phyloP scores from a whole-genome alignment of 2,113 vertebrate species.

The Paracanthobrama guichenoti region DNA sequence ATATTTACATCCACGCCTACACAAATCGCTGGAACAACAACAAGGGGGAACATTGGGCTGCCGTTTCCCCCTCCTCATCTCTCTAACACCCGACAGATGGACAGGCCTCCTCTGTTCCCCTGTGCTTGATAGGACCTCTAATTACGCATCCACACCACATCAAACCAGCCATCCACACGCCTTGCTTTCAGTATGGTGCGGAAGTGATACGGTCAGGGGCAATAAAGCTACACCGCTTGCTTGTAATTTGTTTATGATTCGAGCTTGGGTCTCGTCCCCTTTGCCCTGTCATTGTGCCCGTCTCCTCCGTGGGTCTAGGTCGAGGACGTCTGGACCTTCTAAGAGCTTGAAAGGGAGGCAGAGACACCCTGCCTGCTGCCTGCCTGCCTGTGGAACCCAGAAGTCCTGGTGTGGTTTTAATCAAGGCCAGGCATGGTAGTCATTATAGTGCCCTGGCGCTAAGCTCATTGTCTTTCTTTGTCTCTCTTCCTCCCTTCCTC shows the following conservation, averaged over 20 bases:
- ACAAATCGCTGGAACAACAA: constrained; percentile 58
- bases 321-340: constrained; percentile 26
- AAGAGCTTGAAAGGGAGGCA: constrained; percentile 56
- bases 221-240: constrained; percentile 65
- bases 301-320: constrained; percentile 21
- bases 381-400: constrained; percentile 73
- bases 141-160: constrained; percentile 78
- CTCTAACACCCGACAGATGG: constrained; percentile 75
- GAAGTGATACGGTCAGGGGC: constrained; percentile 74
- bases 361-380: constrained; percentile 57
- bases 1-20: constrained; percentile 59
- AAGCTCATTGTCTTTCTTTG: constrained; percentile 75
- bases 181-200: constrained; percentile 72
- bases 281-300: constrained; percentile 44
- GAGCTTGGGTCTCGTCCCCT: constrained; percentile 62
- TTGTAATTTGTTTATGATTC: constrained; percentile 70
- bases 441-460: constrained; percentile 72
- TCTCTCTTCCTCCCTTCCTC: constrained; percentile 42
- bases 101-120: constrained; percentile 62
- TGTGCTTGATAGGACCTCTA: constrained; percentile 73
- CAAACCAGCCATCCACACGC: constrained; percentile 73
- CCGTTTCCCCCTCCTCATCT: constrained; percentile 54
- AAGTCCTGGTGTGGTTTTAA: constrained; percentile 83
- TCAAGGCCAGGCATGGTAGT: constrained; percentile 77
- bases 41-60: constrained; percentile 41